Base-by-base conservation (phyloP, 2,797 vertebrate genomes). In the Hippoglossus hippoglossus region DNA sequence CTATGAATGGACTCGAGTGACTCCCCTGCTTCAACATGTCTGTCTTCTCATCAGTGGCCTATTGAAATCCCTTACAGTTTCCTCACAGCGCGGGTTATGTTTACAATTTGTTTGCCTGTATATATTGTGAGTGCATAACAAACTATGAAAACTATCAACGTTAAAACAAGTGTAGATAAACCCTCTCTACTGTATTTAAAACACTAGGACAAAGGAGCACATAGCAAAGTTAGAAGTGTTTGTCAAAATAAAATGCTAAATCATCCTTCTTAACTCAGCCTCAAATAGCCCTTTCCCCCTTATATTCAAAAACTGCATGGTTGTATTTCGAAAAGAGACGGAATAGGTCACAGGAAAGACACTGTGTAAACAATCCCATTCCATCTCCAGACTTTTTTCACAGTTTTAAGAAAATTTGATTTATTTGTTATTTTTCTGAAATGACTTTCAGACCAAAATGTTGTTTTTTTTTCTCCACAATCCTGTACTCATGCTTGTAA, bases 401-500 rank as follows among this genome's bases (percentile, higher is more conserved):
- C 15, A 31, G 34, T 50, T 66, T 55, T n/a, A 51, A 51, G n/a
- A 19, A 75, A 58, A 59, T 21, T 34, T 0, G 24, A 54, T 52
- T 28, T 18, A 0, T 52, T 47, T 56, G 0, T 55, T 54, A 18
- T 53, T 52, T 71, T 60, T 22, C 52, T 71, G 25, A 70, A 73
- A 61, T 52, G 21, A 39, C 54, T 78, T 69, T 73, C 54, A 77
- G 70, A 50, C 55, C 57, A 80, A 80, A 80, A 39, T 62, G 53
- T 67, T n/a, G n/a, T 25, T 21, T 52, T 58, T 80, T 82, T 64
- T 66, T 67, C 52, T 71, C 53, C 67, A 83, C 73, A 79, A 66
- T 80, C 51, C 82, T 92, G 79, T 89, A 81, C 84, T 89, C 77
- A 87, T 88, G 77, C 87, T 88, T 80, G 86, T 86, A 83, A 91